phyloP scores from a whole-genome alignment of 2,888 invertebrate species.

The Lydus trimaculatus region DNA sequence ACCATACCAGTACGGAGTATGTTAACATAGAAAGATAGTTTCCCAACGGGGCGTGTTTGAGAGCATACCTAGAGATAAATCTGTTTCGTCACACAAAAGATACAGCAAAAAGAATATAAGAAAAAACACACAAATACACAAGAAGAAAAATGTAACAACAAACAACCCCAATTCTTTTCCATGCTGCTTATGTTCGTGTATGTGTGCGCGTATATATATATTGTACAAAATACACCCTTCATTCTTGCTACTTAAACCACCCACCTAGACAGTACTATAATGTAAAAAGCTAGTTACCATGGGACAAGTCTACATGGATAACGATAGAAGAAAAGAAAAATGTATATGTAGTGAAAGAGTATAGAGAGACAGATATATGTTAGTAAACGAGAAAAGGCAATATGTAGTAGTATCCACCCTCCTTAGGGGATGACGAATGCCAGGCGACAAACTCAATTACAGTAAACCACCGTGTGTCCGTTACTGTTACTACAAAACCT shows the following conservation, averaged over 20 bases:
- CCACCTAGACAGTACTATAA: conserved; percentile 28
- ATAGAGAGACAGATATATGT: conserved; percentile 28
- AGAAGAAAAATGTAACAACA: background rate
- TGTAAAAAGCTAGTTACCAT: conserved; percentile 36
- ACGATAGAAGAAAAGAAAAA: conserved; percentile 22
- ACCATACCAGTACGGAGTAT: too few relatives aligned
- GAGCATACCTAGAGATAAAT: conserved; percentile 2
- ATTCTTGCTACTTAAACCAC: conserved; percentile 11
- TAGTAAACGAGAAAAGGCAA: conserved; percentile 29
- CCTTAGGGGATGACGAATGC: conserved; percentile 51
- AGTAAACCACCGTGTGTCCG: conserved; percentile 54
- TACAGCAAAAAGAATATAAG: background rate
- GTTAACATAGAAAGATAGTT: background rate
- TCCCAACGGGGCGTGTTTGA: conserved; percentile 3
- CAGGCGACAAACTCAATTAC: conserved; percentile 55
- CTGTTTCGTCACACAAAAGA: conserved; percentile 9
- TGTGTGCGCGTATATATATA: too few relatives aligned
- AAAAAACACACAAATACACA: background rate
- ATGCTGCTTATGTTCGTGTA: background rate
- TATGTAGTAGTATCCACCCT: conserved; percentile 33
- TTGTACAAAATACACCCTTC: background rate
- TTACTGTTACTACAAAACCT: conserved; percentile 44
- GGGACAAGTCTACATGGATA: conserved; percentile 33
- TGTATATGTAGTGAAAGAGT: background rate
- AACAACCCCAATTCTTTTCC: background rate